Percentiles rank a stretch among this genome's conserved stretches.
Evolutionary conservation across 2,888 invertebrate genomes (phyloP).

Genomic region (Rotaria magnacalcarata): DNA sequence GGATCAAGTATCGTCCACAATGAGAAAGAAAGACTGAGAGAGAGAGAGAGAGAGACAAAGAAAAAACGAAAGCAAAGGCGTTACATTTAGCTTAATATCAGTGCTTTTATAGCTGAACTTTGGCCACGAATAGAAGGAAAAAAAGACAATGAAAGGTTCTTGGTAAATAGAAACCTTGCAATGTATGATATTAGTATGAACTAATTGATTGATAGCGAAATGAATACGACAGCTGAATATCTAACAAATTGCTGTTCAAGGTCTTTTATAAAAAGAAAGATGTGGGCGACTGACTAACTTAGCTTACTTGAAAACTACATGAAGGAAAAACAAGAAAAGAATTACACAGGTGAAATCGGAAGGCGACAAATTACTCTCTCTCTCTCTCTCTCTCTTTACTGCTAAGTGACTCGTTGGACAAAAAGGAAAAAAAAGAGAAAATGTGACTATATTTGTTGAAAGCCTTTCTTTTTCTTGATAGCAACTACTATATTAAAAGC

Average conservation of each 20-base stretch:
- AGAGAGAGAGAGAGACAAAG: not conserved
- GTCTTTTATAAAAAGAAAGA: not conserved
- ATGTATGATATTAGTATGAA: not conserved
- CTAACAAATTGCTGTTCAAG: not conserved
- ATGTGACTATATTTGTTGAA: not conserved
- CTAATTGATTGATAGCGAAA: not conserved
- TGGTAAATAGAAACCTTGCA: not conserved
- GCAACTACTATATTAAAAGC: not conserved
- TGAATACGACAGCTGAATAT: not conserved
- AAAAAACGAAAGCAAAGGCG: not conserved
- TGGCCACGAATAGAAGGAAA: not conserved
- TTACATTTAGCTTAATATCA: not conserved
- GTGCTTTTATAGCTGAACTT: not conserved
- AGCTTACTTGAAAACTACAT: not conserved
- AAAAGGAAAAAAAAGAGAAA: not conserved
- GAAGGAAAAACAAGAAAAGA: not conserved
- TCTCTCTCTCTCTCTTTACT: not conserved
- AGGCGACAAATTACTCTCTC: not conserved
- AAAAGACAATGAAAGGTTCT: not conserved
- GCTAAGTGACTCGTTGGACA: not conserved
- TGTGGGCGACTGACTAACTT: not conserved
- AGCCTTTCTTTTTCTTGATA: not conserved
- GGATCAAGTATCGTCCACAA: constrained; percentile 18
- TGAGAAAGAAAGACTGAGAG: not conserved
- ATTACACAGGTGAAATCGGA: not conserved